These are phyloP conservation scores for Anolis carolinensis DNA, from an alignment of 2,113 vertebrate genomes.

Conservation along the genomic window DNA sequence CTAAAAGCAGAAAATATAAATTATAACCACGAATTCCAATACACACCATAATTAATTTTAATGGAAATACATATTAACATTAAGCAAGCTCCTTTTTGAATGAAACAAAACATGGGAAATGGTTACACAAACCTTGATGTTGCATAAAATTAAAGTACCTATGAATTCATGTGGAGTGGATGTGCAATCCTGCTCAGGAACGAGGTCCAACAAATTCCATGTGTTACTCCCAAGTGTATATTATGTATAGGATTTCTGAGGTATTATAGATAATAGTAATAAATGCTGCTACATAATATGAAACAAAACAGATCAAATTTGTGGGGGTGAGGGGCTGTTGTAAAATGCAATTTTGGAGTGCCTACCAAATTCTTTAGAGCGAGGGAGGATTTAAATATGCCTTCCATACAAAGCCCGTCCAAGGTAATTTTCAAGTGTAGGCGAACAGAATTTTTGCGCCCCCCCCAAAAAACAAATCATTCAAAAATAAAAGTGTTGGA, in stretches of 20 bases:
- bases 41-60: conserved; percentile 65
- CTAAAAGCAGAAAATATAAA: conserved; percentile 75
- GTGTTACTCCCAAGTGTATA: not conserved
- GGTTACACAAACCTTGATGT: conserved; percentile 44
- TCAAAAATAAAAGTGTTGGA: too few relatives aligned
- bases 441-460: too few relatives aligned
- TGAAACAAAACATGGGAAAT: conserved; percentile 46
- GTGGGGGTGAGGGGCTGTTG: not conserved
- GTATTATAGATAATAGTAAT: not conserved
- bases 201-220: not conserved
- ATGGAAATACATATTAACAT: conserved; percentile 57
- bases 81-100: conserved; percentile 49
- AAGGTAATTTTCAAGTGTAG: too few relatives aligned
- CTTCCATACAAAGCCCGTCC: too few relatives aligned
- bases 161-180: not conserved
- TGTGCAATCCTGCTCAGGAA: not conserved
- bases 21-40: conserved; percentile 69
- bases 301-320: not conserved
- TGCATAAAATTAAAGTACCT: conserved; percentile 28
- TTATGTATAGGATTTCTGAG: not conserved
- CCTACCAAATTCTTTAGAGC: not conserved
- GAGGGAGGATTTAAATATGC: not conserved
- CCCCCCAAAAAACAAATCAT: too few relatives aligned
- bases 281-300: not conserved
- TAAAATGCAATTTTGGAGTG: not conserved